Conservation (phyloP, 1,140 invertebrate genomes). For the Anthonomus grandis region DNA sequence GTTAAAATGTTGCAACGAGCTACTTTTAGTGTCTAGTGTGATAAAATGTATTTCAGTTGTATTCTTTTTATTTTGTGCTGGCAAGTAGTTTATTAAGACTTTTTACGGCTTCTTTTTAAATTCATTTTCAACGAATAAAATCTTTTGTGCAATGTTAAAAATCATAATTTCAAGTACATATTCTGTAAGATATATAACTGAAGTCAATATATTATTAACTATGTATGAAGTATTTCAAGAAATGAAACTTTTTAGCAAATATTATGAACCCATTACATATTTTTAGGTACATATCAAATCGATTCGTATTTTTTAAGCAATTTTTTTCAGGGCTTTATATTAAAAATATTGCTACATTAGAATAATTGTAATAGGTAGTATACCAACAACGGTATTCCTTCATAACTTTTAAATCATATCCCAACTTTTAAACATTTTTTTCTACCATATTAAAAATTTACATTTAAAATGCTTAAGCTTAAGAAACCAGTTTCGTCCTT, state of each 20-base stretch:
- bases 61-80: neutral
- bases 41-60: neutral
- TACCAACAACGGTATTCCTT: no score
- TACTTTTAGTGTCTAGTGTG: slow-evolving; percentile 19
- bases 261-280: slow-evolving; percentile 24
- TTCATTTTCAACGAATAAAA: slow-evolving; percentile 19
- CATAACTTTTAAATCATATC: no score
- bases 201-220: slow-evolving; percentile 30
- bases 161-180: neutral
- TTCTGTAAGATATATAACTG: slow-evolving; percentile 12
- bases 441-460: no score
- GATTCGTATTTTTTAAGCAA: slow-evolving; percentile 28
- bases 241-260: slow-evolving; percentile 23
- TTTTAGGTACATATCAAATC: slow-evolving; percentile 29
- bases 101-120: no score
- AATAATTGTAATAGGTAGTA: no score
- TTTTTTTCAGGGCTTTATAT: slow-evolving; percentile 20
- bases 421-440: no score
- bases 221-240: neutral
- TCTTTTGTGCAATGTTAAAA: neutral
- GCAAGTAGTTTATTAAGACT: neutral
- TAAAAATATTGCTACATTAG: no score
- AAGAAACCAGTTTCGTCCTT: no score
- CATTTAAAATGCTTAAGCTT: no score
- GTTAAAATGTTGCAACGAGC: slow-evolving; percentile 23